These are phyloP conservation scores for Girardinus metallicus DNA, from an alignment of 2,797 vertebrate genomes.

Conservation along the genomic window DNA sequence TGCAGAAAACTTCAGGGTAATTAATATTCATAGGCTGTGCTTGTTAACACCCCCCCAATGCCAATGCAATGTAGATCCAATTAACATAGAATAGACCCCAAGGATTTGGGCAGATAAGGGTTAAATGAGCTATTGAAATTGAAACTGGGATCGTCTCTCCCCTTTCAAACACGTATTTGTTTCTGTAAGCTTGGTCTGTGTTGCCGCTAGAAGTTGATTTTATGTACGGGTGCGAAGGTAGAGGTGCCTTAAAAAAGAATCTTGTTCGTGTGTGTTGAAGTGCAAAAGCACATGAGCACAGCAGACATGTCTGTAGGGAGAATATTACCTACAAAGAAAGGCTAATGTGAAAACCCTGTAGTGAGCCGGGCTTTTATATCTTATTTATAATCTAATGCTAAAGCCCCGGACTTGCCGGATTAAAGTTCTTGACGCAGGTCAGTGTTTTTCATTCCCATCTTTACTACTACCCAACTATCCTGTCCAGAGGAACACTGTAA, in stretches of 20 bases:
- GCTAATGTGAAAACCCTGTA: constrained; percentile 91
- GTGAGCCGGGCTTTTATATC: constrained; percentile 87
- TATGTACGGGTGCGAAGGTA: constrained; percentile 70
- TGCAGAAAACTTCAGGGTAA: constrained; percentile 91
- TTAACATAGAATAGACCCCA: constrained; percentile 84
- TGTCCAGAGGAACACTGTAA: background rate
- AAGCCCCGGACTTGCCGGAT: constrained; percentile 78
- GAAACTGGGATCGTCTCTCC: constrained; percentile 80
- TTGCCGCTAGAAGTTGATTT: constrained; percentile 69
- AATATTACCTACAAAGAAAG: constrained; percentile 48
- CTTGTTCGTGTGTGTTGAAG: constrained; percentile 2
- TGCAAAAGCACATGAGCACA: background rate
- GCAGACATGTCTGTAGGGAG: constrained; percentile 60
- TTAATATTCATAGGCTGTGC: constrained; percentile 94
- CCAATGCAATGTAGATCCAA: constrained; percentile 86
- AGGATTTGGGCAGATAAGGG: constrained; percentile 89
- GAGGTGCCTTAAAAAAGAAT: constrained; percentile 39
- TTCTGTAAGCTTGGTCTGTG: constrained; percentile 74
- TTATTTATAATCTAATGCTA: constrained; percentile 91
- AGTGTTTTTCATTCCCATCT: background rate
- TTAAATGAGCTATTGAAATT: constrained; percentile 86
- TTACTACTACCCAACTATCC: background rate
- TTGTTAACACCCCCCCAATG: constrained; percentile 89
- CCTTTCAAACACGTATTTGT: constrained; percentile 85
- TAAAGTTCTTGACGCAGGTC: constrained; percentile 65